Conservation (phyloP, 1,140 invertebrate genomes). For the Drosophila persimilis region DNA sequence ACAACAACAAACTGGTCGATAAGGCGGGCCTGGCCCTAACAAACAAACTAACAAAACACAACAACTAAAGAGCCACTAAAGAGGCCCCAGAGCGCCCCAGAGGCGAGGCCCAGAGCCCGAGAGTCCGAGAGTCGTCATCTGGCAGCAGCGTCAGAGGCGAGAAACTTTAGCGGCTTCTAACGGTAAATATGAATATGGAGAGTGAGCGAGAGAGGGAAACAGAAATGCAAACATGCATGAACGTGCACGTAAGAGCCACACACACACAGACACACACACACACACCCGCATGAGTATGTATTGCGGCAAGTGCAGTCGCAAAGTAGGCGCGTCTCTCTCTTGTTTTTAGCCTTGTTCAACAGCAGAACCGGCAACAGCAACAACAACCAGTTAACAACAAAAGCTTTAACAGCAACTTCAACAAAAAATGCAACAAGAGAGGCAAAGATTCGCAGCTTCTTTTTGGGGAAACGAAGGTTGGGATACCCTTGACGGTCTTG, state of each 20-base stretch:
- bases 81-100: neutral
- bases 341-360: conserved; percentile 68
- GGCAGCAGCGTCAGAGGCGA: conserved; percentile 43
- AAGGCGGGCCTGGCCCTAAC: conserved; percentile 24
- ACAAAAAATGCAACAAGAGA: neutral
- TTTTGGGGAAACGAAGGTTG: neutral
- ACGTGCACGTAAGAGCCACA: neutral
- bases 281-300: neutral
- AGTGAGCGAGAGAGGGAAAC: conserved; percentile 16
- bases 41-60: conserved; percentile 1
- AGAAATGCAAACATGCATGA: conserved; percentile 33
- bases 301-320: conserved; percentile 59
- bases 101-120: neutral
- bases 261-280: too few relatives aligned
- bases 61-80: conserved; percentile 18
- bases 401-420: neutral
- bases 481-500: neutral
- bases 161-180: conserved; percentile 72
- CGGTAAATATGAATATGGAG: conserved; percentile 65
- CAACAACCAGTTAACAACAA: conserved; percentile 34
- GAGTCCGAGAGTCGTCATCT: conserved; percentile 30
- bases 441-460: neutral
- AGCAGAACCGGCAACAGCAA: conserved; percentile 24
- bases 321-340: conserved; percentile 61
- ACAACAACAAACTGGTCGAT: conserved; percentile 43